Conservation (phyloP, 2,797 vertebrate species). For the Neosalanx taihuensis region DNA sequence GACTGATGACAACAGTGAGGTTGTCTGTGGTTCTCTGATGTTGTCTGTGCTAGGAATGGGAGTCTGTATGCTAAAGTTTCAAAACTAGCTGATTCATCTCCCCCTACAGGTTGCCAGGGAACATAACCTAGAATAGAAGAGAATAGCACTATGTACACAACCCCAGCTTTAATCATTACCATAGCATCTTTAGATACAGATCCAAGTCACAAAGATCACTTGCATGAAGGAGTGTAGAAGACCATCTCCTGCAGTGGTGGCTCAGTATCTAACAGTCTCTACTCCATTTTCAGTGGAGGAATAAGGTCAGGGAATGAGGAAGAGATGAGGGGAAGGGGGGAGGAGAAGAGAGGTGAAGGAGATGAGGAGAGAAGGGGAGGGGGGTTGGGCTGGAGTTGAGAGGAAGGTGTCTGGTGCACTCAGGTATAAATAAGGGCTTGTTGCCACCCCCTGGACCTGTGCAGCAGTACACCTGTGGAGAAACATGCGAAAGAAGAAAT, state of each 20-base stretch:
- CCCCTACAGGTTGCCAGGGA: constrained; percentile 54
- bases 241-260: not conserved
- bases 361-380: not conserved
- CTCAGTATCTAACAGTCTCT: not conserved
- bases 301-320: not conserved
- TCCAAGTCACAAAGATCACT: constrained; percentile 20
- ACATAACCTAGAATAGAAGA: constrained; percentile 45
- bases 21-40: not conserved
- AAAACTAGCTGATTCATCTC: constrained; percentile 40
- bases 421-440: constrained; percentile 58
- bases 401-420: constrained; percentile 29
- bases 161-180: not conserved
- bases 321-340: not conserved
- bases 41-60: not conserved
- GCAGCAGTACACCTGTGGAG: constrained; percentile 65
- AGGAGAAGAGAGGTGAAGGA: no score
- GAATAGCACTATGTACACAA: not conserved
- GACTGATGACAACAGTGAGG: not conserved
- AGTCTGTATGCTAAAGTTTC: not conserved
- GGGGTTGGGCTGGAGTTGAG: not conserved
- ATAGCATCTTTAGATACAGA: constrained; percentile 38
- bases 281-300: not conserved
- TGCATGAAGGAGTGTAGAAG: not conserved
- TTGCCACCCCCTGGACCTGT: constrained; percentile 74
- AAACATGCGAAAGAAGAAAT: constrained; percentile 50